These are phyloP conservation scores for Odontomyia ornata DNA, from an alignment of 2,888 invertebrate genomes.

Conservation along the genomic window DNA sequence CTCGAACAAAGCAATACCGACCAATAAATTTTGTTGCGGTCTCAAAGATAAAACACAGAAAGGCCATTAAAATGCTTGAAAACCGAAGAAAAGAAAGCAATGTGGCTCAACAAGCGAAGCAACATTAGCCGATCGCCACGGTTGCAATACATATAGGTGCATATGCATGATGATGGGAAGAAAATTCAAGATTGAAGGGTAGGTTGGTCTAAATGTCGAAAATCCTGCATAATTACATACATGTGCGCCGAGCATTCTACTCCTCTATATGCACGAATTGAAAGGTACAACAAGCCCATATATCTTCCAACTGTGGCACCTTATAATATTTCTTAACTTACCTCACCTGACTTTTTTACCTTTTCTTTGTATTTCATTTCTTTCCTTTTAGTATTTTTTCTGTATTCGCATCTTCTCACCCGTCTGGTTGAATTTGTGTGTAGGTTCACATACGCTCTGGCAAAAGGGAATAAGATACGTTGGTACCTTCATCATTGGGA, in stretches of 20 bases:
- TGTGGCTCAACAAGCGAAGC: not conserved
- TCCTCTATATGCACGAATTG: conserved; percentile 15
- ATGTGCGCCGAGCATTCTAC: conserved; percentile 32
- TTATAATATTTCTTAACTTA: conserved; percentile 37
- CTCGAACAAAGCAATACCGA: conserved; percentile 40
- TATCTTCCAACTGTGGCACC: conserved; percentile 49
- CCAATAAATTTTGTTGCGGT: conserved; percentile 48
- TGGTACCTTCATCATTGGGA: not conserved
- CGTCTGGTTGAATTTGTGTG: conserved; percentile 12
- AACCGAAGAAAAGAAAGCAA: conserved; percentile 45
- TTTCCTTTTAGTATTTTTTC: conserved; percentile 23
- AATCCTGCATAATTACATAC: conserved; percentile 49
- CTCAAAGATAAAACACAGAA: conserved; percentile 51
- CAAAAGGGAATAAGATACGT: not conserved
- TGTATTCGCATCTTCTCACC: not conserved
- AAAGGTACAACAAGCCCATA: conserved; percentile 44
- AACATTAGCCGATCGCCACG: conserved; percentile 5
- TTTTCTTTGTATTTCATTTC: conserved; percentile 9
- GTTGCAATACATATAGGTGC: not conserved
- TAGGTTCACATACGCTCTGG: not conserved
- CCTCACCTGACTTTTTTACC: conserved; percentile 28
- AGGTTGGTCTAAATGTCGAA: conserved; percentile 35
- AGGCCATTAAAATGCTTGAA: conserved; percentile 51
- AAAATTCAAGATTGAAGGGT: conserved; percentile 31
- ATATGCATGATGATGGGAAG: conserved; percentile 6